A percentile compares a stretch with the other conserved stretches of the same genome.
Evolutionary conservation across 1,140 invertebrate species (phyloP).

Genomic region (Mya arenaria): DNA sequence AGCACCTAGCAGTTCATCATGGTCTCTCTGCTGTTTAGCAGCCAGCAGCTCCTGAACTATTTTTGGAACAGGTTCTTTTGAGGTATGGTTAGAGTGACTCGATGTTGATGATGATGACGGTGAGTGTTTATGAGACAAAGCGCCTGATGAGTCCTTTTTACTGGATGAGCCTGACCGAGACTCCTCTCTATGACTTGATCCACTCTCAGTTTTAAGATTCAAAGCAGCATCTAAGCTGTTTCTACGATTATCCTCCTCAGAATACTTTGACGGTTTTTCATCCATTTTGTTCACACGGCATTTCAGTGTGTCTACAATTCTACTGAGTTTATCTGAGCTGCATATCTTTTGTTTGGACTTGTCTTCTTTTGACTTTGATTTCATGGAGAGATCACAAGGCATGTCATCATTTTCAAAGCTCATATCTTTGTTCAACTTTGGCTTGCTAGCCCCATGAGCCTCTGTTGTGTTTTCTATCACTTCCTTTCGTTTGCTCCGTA

Average conservation of each 20-base stretch:
- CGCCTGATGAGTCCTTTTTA: constrained; percentile 9
- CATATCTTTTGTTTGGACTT: constrained; percentile 73
- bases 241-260: neutral
- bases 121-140: constrained; percentile 27
- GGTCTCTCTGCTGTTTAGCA: constrained; percentile 42
- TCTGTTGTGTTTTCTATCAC: constrained; percentile 45
- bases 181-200: neutral
- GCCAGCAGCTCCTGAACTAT: constrained; percentile 51
- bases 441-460: constrained; percentile 43
- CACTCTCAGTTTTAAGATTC: constrained; percentile 24
- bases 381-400: constrained; percentile 74
- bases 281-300: constrained; percentile 75
- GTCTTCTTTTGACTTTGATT: constrained; percentile 60
- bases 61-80: constrained; percentile 49
- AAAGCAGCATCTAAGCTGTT: constrained; percentile 44
- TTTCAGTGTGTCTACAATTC: constrained; percentile 75
- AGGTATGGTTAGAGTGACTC: neutral
- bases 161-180: neutral
- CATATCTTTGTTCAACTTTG: constrained; percentile 19
- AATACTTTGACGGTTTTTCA: constrained; percentile 49
- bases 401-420: constrained; percentile 64
- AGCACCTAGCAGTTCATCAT: constrained; percentile 14
- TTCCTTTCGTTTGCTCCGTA: constrained; percentile 37
- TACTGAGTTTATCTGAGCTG: constrained; percentile 72
- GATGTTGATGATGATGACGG: constrained; percentile 15